Conservation (phyloP, 2,113 vertebrate genomes). For the Todiramphus chloris region DNA sequence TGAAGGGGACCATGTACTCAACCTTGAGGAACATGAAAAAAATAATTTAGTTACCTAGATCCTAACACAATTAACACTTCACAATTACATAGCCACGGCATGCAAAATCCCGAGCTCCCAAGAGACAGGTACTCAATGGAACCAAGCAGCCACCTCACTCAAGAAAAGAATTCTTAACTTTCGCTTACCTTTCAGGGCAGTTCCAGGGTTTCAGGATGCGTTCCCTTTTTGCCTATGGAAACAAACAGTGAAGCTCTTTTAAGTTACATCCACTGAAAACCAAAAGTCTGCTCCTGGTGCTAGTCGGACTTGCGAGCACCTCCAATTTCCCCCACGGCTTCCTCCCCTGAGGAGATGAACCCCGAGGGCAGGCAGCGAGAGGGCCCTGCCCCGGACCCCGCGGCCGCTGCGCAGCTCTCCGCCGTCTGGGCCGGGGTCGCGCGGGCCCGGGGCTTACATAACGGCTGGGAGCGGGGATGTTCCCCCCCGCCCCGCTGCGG, state of each 20-base stretch:
- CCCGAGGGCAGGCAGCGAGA: not conserved
- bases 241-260: not conserved
- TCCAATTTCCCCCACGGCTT: not conserved
- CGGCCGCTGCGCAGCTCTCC: not conserved
- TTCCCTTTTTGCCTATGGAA: not conserved
- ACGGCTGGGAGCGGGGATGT: not conserved
- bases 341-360: rapidly evolving
- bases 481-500: not conserved
- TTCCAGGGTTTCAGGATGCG: not conserved
- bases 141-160: not conserved
- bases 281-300: not conserved
- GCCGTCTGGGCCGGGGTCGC: not conserved
- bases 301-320: not conserved
- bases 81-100: not conserved
- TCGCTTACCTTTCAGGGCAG: not conserved
- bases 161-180: not conserved
- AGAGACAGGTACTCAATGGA: not conserved
- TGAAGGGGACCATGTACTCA: not conserved
- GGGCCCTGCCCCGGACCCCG: not conserved
- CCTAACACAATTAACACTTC: not conserved
- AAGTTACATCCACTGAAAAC: rapidly evolving
- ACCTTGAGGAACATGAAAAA: not conserved
- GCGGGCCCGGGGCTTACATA: not conserved
- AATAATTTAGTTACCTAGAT: not conserved
- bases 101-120: not conserved